Percentiles rank a stretch among this genome's conserved stretches.
These are phyloP conservation scores for Globia sparganii DNA, from an alignment of 2,888 invertebrate genomes.

Conservation along the genomic window DNA sequence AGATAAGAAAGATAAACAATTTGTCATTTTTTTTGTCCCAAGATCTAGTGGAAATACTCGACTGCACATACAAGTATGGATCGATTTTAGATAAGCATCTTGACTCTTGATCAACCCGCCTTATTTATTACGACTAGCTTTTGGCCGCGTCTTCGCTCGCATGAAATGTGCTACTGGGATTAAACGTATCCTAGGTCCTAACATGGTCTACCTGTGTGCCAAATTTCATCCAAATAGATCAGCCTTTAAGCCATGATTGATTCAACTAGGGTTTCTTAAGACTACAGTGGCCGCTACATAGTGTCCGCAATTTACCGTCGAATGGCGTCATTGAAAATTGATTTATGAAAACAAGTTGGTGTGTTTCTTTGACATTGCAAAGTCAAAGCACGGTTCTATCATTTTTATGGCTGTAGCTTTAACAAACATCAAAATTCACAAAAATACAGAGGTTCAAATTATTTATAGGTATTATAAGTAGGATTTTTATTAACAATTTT, in stretches of 20 bases:
- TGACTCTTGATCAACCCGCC: constrained; percentile 26
- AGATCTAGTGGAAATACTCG: constrained; percentile 20
- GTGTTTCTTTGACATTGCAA: not conserved
- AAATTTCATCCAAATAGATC: not conserved
- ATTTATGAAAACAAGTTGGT: not conserved
- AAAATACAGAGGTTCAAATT: not conserved
- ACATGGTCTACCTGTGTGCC: not conserved
- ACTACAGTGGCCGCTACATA: not conserved
- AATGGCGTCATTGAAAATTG: not conserved
- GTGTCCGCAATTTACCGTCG: not conserved
- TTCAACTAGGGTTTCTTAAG: not conserved
- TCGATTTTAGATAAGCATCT: constrained; percentile 32
- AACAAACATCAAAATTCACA: not conserved
- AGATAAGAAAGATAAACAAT: constrained; percentile 12
- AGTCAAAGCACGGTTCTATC: not conserved
- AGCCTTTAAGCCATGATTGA: not conserved
- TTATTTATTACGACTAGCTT: constrained; percentile 7
- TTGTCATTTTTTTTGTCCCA: constrained; percentile 1
- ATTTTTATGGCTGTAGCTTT: not conserved
- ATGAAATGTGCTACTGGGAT: not conserved
- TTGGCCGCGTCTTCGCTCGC: not conserved
- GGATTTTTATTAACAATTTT: not conserved
- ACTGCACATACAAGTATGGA: constrained; percentile 13
- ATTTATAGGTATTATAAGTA: not conserved
- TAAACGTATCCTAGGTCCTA: not conserved